Base-by-base conservation (phyloP, 2,888 invertebrate species). In the Aphidoletes aphidimyza region DNA sequence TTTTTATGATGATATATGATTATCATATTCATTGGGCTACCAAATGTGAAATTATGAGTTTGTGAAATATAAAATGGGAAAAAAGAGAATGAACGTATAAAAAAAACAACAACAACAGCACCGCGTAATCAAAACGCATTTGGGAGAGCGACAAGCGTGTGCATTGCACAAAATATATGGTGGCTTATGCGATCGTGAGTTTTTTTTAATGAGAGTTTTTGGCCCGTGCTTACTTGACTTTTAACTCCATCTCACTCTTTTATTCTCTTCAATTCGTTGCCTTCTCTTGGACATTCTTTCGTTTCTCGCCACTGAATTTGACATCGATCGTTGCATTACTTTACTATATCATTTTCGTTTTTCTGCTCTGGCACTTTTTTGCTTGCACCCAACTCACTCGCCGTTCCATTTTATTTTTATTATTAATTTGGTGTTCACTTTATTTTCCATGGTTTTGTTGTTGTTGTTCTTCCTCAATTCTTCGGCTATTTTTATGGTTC, bases 1-100 rank as follows among this genome's bases (percentile, higher is more conserved):
- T 30, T 69, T 30, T 69, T 69, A 69, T 69, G 69, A 69, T 69
- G 69, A 69, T 69, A 69, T 69, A 69, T 69, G 69, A 34, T 69
- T 69, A 69, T 69, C 69, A 69, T 69, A 69, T 69, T 30, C 69
- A 69, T 69, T 69, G 22, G 30, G 69, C 69, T 69, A 69, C 69
- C 34, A 30, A 69, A 69, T 69, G 69, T 69, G 34, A 69, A 69
- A 69, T 69, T 69, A 69, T 69, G 26, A 69, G 69, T 14, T 69
- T 30, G 69, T 69, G n/a, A n/a, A n/a, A n/a, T n/a, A n/a, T n/a
- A 34, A 6, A 14, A 11, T 14, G 30, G 30, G 69, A 14, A n/a
- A n/a, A n/a, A 30, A 30, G 69, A 30, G 69, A 34, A 30, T n/a
- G 54, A 54, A 54, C 47, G 19, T n/a, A n/a, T n/a, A 47, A 17